A percentile compares a stretch with the other conserved stretches of the same genome.
These are phyloP conservation scores for Craseonycteris thonglongyai DNA, from an alignment of 2,113 vertebrate species.

Conservation along the genomic window DNA sequence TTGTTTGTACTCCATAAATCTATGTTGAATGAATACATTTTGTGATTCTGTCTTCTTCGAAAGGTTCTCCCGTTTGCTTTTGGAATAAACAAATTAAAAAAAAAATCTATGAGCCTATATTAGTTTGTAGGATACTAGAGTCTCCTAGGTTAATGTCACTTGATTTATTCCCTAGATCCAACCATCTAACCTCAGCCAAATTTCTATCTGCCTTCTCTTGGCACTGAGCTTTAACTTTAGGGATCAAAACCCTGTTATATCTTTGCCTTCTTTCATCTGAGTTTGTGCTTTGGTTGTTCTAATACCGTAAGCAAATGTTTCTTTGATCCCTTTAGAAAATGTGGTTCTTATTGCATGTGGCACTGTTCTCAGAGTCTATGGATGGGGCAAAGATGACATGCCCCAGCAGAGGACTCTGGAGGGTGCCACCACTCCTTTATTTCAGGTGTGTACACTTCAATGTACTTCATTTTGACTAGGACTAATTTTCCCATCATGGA, in stretches of 20 bases:
- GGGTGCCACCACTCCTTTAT: not conserved
- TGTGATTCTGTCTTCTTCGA: not conserved
- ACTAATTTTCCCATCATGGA: not conserved
- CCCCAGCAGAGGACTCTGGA: not conserved
- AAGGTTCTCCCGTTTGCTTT: not conserved
- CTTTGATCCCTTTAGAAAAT: not conserved
- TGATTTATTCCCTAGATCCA: not conserved
- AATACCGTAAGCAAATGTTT: not conserved
- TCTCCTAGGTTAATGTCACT: not conserved
- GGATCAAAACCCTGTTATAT: not conserved
- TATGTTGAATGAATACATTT: not conserved
- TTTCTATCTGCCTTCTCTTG: conserved; percentile 8
- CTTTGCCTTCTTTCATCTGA: not conserved
- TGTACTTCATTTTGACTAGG: not conserved
- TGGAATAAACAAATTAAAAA: not conserved
- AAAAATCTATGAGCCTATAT: not conserved
- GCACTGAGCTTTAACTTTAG: not conserved
- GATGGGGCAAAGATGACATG: not conserved
- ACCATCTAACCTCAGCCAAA: not conserved
- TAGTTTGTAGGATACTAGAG: not conserved
- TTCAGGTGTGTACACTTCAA: not conserved
- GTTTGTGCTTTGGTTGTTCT: not conserved
- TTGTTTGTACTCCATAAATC: not conserved
- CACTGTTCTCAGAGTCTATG: not conserved
- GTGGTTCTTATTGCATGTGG: not conserved